phyloP scores from a whole-genome alignment of 2,797 vertebrate species.

The Ptychobarbus kaznakovi region DNA sequence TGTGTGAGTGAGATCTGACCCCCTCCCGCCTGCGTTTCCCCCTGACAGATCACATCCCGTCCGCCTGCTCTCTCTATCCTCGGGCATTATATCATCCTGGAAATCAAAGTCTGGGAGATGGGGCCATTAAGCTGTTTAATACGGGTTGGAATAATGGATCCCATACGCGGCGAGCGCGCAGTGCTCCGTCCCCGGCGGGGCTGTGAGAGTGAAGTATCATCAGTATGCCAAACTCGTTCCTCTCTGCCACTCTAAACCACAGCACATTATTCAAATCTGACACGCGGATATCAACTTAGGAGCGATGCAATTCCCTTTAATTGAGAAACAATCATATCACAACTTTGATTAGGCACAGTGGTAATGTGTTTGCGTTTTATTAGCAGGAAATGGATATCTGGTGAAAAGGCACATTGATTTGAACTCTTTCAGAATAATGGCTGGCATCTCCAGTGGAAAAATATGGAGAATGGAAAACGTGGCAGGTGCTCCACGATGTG shows the following conservation, averaged over 20 bases:
- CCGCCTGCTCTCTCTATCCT: constrained; percentile 45
- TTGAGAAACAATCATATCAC: constrained; percentile 68
- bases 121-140: constrained; percentile 61
- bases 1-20: constrained; percentile 27
- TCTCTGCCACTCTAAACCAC: constrained; percentile 57
- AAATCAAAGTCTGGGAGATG: constrained; percentile 60
- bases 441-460: constrained; percentile 2
- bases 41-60: constrained; percentile 48
- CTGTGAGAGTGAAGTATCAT: constrained; percentile 52
- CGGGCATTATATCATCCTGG: constrained; percentile 55
- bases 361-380: constrained; percentile 47
- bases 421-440: not conserved
- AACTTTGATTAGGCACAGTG: constrained; percentile 52
- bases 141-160: constrained; percentile 54
- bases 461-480: not conserved
- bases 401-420: constrained; percentile 6
- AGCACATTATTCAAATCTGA: constrained; percentile 70
- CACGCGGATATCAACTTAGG: constrained; percentile 67
- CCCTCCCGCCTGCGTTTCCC: not conserved
- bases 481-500: not conserved
- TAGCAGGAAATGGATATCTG: constrained; percentile 34
- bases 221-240: constrained; percentile 60
- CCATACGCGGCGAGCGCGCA: constrained; percentile 33
- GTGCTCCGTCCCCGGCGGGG: constrained; percentile 32
- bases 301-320: constrained; percentile 64